A percentile compares a stretch with the other conserved stretches of the same genome.
phyloP scores from a whole-genome alignment of 2,888 invertebrate species.

The Drosophila koepferae region DNA sequence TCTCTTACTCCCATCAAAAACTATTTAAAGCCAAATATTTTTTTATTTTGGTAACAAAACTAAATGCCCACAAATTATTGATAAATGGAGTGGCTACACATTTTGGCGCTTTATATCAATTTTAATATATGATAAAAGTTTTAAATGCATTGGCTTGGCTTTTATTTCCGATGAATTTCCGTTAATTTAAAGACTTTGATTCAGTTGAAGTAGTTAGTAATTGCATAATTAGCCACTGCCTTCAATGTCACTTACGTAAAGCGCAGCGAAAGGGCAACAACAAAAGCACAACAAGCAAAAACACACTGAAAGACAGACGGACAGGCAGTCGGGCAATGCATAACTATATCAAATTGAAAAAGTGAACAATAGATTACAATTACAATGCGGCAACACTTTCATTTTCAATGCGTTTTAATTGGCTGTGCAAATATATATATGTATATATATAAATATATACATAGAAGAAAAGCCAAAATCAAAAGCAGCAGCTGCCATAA shows the following conservation, averaged over 20 bases:
- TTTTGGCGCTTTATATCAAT: conserved; percentile 2
- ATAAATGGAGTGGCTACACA: neutral
- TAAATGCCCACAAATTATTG: neutral
- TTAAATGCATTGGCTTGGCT: conserved; percentile 6
- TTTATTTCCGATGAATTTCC: conserved; percentile 30
- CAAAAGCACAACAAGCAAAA: conserved; percentile 12
- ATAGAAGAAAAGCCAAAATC: conserved; percentile 19
- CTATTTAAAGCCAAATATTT: neutral
- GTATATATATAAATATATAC: conserved; percentile 1
- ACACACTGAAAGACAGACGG: conserved; percentile 17
- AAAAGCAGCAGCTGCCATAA: conserved; percentile 39
- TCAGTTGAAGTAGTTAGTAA: conserved; percentile 54
- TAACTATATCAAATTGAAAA: conserved; percentile 74
- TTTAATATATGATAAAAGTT: conserved; percentile 11
- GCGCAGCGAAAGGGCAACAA: conserved; percentile 57
- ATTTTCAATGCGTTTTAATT: conserved; percentile 66
- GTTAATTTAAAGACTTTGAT: conserved; percentile 23
- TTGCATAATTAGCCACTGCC: conserved; percentile 69
- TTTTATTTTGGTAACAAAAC: conserved; percentile 13
- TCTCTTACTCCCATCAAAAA: neutral
- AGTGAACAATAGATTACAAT: conserved; percentile 54
- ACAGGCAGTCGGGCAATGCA: conserved; percentile 48
- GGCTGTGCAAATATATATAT: conserved; percentile 41
- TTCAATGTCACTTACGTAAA: conserved; percentile 68
- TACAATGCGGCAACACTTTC: conserved; percentile 68